Percentiles rank a stretch among this genome's conserved stretches.
These are phyloP conservation scores for Tribolium madens DNA, from an alignment of 1,140 invertebrate species.

Conservation along the genomic window DNA sequence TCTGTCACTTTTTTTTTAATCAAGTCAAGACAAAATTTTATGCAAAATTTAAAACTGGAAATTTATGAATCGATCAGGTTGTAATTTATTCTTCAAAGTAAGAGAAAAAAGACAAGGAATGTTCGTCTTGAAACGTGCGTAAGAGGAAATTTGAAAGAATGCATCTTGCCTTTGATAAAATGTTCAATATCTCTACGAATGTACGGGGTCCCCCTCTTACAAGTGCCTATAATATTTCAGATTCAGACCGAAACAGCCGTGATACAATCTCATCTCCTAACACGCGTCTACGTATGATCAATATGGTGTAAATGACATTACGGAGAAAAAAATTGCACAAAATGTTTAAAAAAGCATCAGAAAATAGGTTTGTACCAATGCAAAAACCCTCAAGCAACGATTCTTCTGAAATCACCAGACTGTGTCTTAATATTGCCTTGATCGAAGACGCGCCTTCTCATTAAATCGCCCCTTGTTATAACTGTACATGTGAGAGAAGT, in stretches of 20 bases:
- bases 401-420: conserved; percentile 6
- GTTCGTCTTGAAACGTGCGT: conserved; percentile 26
- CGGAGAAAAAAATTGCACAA: neutral
- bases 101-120: neutral
- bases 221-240: conserved; percentile 56
- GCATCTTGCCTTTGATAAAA: conserved; percentile 49
- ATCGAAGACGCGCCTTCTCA: conserved; percentile 32
- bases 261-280: conserved; percentile 57
- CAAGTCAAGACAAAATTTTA: neutral
- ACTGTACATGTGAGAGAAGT: conserved; percentile 8
- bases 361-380: too few species aligned
- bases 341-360: too few species aligned
- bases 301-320: conserved; percentile 15
- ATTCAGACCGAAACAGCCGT: conserved; percentile 52
- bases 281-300: conserved; percentile 49
- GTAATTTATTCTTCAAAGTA: conserved; percentile 30
- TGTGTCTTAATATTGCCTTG: conserved; percentile 32
- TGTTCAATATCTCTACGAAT: conserved; percentile 54
- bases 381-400: neutral
- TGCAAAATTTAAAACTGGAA: neutral
- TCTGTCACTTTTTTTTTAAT: neutral
- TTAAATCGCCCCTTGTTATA: conserved; percentile 26
- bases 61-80: conserved; percentile 7
- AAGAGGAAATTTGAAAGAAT: conserved; percentile 49
- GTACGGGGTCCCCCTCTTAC: conserved; percentile 45